Base-by-base conservation (phyloP, 2,888 invertebrate genomes). In the Acrocyrtus sp. region DNA sequence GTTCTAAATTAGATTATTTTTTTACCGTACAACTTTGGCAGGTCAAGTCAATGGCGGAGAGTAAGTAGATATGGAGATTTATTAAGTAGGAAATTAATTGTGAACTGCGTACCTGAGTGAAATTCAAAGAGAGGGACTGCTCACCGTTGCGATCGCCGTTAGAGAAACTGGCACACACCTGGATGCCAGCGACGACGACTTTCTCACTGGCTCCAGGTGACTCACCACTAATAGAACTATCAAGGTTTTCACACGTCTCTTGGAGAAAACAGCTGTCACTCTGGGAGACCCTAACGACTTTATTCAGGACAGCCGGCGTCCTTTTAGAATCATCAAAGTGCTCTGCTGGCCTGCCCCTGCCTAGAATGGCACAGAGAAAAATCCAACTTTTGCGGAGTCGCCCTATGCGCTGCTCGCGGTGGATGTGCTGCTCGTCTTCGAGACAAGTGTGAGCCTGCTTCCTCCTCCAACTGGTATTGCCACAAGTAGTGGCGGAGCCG, bases 191-290 rank as follows among this genome's bases (percentile, higher is more conserved):
- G 12, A 34, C 34, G 12, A 34, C 12, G 34, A 34, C 34, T 34
- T 34, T 34, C 34, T 34, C 12, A 12, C n/a, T n/a, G 34, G 34
- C 34, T 12, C 5, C 34, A n/a, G n/a, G n/a, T n/a, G n/a, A n/a
- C 34, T 34, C 34, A 34, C 34, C 34, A 34, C 34, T 12, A 5
- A 5, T 5, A 34, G 6, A 8, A 34, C 5, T 34, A 5, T 34
- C 34, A 34, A 34, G 34, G 34, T 34, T 43, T 67, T 53, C 53
- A n/a, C n/a, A n/a, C n/a, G n/a, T n/a, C n/a, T n/a, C 19, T 66
- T 65, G 48, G 51, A 65, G n/a, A n/a, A n/a, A n/a, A 53, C 61
- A 72, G 39, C 66, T 72, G 66, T 66, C 72, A 66, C 56, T 61
- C 17, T 19, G 47, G 60, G 50, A 29, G 54, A 57, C 34, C 4